Conservation (phyloP, 64 coral and sea anemone genomes). For the Actinia tenebrosa region DNA sequence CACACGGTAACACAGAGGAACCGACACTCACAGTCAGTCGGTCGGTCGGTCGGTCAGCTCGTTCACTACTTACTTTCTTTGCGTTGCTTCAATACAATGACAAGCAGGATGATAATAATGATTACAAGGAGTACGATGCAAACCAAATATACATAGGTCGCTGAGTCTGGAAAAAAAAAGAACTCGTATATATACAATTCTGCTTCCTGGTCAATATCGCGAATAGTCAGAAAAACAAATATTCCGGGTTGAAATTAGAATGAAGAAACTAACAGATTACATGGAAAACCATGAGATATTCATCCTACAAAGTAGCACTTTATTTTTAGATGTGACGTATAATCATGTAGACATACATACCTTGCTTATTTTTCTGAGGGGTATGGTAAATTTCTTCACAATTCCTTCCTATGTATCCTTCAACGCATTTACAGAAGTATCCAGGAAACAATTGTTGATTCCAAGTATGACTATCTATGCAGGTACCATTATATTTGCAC, state of each 20-base stretch:
- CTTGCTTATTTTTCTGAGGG: no score
- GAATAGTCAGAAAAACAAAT: no score
- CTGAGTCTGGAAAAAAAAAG: not conserved
- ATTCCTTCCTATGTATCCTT: conserved; percentile 44
- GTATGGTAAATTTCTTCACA: conserved; percentile 16
- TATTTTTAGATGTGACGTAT: no score
- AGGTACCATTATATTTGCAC: conserved; percentile 52
- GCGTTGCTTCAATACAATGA: not conserved
- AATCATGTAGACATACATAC: no score
- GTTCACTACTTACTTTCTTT: not conserved
- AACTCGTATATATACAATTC: no score
- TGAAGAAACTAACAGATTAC: no score
- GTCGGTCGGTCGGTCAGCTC: not conserved
- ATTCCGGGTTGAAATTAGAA: no score
- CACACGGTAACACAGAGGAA: no score
- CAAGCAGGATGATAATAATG: not conserved
- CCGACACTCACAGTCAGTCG: no score
- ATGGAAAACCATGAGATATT: no score
- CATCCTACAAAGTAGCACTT: no score
- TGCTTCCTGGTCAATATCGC: no score
- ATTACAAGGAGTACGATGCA: not conserved
- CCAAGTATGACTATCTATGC: conserved; percentile 51
- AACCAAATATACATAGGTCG: not conserved
- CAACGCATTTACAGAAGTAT: conserved; percentile 43
- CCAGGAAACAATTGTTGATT: conserved; percentile 39